Evolutionary conservation across 2,113 vertebrate genomes (phyloP), one percentile per base, ranked within the genome.

Genomic region (Toxotes jaculatrix): DNA sequence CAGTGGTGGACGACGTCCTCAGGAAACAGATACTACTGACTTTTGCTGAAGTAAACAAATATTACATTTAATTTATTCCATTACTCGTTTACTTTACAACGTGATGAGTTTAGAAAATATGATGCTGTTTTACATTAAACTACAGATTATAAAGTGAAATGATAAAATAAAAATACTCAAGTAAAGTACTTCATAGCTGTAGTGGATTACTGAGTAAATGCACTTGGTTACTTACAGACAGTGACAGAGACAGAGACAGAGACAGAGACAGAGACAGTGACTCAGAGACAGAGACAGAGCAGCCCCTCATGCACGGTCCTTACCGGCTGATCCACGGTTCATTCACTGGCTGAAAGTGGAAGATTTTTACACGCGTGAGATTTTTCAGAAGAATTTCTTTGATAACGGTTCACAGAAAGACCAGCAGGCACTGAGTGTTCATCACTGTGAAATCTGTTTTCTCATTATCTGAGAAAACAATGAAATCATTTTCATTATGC

Each of bases 401-500:
- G 31, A 31, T 45, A 21, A 68, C 63, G 36, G 38, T 53, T 5
- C 76, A 9, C 47, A 64, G 23, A 59, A 60, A 72, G 14, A n/a
- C 27, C 43, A 74, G 42, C 32, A 40, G 42, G 19, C 82, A 27
- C 11, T 19, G n/a, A 63, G 32, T 27, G 6, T 32, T 61, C 21
- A 23, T 38, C 47, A 51, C 16, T 32, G 8, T 51, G 49, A 57
- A 60, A 40, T 42, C 45, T 32, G 64, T 67, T 78, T 66, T 43
- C 45, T 81, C 38, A 70, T 71, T 66, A 42, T 78, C 68, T 55
- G 16, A 71, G 17, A 71, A 27, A 23, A 70, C 47, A 45, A 62
- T 38, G 23, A 53, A 64, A 83, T 55, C 8, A 32, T 47, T 57
- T 47, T 51, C 23, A 62, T 70, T 57, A 53, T 75, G 61, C 64